A percentile compares a stretch with the other conserved stretches of the same genome.
These are phyloP conservation scores for Teleogryllus oceanicus DNA, from an alignment of 2,888 invertebrate genomes.

Conservation along the genomic window DNA sequence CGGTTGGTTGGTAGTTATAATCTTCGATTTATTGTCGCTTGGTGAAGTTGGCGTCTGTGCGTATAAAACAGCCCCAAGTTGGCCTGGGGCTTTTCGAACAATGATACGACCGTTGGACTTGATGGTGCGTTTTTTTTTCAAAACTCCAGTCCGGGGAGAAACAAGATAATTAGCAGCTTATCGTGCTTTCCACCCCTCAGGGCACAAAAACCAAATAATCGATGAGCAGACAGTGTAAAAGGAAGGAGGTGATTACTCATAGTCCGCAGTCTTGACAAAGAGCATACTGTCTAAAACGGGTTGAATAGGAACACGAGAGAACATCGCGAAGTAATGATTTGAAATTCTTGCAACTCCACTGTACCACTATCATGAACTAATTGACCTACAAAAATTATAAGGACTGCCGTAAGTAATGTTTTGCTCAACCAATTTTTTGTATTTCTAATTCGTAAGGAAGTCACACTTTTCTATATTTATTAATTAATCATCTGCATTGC, in stretches of 20 bases:
- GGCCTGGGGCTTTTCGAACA: neutral
- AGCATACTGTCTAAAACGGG: too few species aligned
- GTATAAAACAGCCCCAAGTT: slow-evolving; percentile 2
- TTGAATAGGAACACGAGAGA: too few species aligned
- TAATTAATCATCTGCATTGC: too few species aligned
- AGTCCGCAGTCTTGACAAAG: neutral
- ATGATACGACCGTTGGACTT: neutral
- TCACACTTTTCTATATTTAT: too few species aligned
- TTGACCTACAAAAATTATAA: too few species aligned
- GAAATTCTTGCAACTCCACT: too few species aligned
- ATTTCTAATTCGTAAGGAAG: too few species aligned
- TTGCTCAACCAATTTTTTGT: too few species aligned
- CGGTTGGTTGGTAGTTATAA: neutral
- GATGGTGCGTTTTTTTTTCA: neutral
- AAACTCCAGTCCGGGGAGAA: neutral
- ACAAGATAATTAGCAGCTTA: slow-evolving; percentile 11
- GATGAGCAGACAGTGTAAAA: slow-evolving; percentile 21
- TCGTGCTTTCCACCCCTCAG: neutral
- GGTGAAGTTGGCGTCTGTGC: neutral
- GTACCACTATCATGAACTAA: too few species aligned
- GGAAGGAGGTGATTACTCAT: slow-evolving; percentile 5
- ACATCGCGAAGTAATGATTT: too few species aligned
- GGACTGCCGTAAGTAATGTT: too few species aligned
- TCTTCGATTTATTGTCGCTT: neutral
- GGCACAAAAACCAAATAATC: slow-evolving; percentile 20